Percentiles rank a stretch among this genome's conserved stretches.
Evolutionary conservation across 2,888 invertebrate species (phyloP).

Genomic region (Eupeodes latifasciatus): DNA sequence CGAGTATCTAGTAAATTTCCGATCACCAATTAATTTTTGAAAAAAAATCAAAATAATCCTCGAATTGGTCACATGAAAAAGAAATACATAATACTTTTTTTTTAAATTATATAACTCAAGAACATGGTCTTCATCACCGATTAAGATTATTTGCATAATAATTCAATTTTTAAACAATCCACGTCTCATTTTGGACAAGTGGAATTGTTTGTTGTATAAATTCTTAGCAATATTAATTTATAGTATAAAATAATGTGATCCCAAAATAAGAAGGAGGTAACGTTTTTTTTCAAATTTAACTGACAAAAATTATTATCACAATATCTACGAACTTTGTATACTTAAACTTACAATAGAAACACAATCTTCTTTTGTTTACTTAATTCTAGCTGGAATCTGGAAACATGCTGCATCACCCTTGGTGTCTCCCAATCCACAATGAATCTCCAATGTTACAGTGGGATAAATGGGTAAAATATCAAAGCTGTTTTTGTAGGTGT

Average conservation of each 20-base stretch:
- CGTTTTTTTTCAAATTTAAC: conserved; percentile 17
- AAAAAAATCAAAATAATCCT: neutral
- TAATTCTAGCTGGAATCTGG: conserved; percentile 88
- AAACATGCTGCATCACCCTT: conserved; percentile 87
- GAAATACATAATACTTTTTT: neutral
- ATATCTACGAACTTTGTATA: neutral
- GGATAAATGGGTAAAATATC: conserved; percentile 86
- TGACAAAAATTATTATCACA: conserved; percentile 45
- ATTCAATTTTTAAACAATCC: conserved; percentile 42
- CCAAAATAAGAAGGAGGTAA: neutral
- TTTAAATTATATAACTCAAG: neutral
- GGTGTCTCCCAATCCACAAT: conserved; percentile 86
- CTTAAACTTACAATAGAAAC: neutral
- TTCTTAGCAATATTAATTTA: neutral
- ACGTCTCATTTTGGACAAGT: neutral
- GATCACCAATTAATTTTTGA: neutral
- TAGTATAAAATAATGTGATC: neutral
- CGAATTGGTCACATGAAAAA: neutral
- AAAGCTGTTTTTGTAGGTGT: conserved; percentile 88
- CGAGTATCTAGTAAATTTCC: neutral
- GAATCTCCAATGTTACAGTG: conserved; percentile 85
- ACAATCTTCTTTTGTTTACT: conserved; percentile 57
- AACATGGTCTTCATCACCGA: neutral
- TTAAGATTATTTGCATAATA: conserved; percentile 53
- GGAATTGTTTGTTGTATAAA: neutral